A percentile compares a stretch with the other conserved stretches of the same genome.
Conservation (phyloP, 2,797 vertebrate genomes). For the Mastacembelus armatus region DNA sequence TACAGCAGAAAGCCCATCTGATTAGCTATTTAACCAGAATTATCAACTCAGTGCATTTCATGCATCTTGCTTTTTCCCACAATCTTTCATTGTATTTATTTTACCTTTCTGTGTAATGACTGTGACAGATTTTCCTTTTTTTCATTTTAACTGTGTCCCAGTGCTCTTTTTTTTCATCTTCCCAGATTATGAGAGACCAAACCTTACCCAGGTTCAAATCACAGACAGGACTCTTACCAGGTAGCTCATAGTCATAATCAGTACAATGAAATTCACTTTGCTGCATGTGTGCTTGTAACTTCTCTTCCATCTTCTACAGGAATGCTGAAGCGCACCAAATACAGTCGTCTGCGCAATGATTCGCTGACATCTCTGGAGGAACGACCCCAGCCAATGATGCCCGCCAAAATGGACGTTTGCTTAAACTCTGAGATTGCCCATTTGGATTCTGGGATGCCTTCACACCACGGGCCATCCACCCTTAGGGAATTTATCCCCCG, state of each 20-base stretch:
- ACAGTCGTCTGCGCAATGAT: slow-evolving; percentile 92
- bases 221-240: slow-evolving; percentile 73
- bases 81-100: not conserved
- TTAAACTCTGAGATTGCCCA: slow-evolving; percentile 71
- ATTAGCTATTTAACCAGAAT: slow-evolving; percentile 6
- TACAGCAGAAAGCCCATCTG: not conserved
- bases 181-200: slow-evolving; percentile 90
- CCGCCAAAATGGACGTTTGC: slow-evolving; percentile 69
- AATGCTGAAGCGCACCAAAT: slow-evolving; percentile 94
- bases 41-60: slow-evolving; percentile 1
- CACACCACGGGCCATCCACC: slow-evolving; percentile 79
- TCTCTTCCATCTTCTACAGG: slow-evolving; percentile 62
- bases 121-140: slow-evolving; percentile 1
- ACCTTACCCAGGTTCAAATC: slow-evolving; percentile 71
- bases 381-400: slow-evolving; percentile 68
- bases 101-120: not conserved
- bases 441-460: slow-evolving; percentile 63
- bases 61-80: not conserved
- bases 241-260: slow-evolving; percentile 31
- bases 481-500: slow-evolving; percentile 89
- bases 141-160: slow-evolving; percentile 47
- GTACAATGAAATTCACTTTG: not conserved
- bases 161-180: slow-evolving; percentile 41
- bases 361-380: slow-evolving; percentile 89
- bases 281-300: not conserved